Base-by-base conservation (phyloP, 2,113 vertebrate species). In the Probosciger aterrimus region DNA sequence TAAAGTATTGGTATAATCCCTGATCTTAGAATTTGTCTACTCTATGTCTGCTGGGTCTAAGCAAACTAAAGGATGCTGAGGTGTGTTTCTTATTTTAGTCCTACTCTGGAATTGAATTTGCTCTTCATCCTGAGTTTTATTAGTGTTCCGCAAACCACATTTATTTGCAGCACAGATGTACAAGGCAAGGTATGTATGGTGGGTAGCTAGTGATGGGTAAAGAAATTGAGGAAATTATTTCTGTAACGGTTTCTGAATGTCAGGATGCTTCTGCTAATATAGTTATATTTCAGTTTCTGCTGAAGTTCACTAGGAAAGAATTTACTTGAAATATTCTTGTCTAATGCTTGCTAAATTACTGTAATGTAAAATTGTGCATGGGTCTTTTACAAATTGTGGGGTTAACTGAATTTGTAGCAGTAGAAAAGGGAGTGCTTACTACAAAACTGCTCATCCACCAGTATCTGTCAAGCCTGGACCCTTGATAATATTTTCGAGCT, bases 91-190 rank as follows among this genome's bases (percentile, higher is more conserved):
- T 67, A 82, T 88, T 65, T 93, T 93, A 52, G 46, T 91, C 28
- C 94, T 52, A 87, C 14, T 44, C 90, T 77, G 83, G 37, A 95
- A 97, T 91, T 96, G 41, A 87, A 93, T 97, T 97, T 87, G 17
- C 82, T 75, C 57, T 86, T 92, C 80, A 77, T 80, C 77, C 60
- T 23, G 30, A 86, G 19, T 75, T 96, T 87, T 90, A 84, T 91
- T 92, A 71, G 41, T 94, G 11, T 16, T 44, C 46, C 74, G n/a
- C 76, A 88, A 75, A 44, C 68, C n/a, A 65, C 37, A 31, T 86
- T 90, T 94, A 88, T 91, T 94, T 88, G 59, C 49, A 85, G 47
- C 18, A 95, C 92, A 75, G 55, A 55, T 86, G 44, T 87, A 28
- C 64, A 86, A 83, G 35, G 55, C 65, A 76, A 89, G 73, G 60